phyloP scores from a whole-genome alignment of 1,140 invertebrate species.

The Drosophila arizonae region DNA sequence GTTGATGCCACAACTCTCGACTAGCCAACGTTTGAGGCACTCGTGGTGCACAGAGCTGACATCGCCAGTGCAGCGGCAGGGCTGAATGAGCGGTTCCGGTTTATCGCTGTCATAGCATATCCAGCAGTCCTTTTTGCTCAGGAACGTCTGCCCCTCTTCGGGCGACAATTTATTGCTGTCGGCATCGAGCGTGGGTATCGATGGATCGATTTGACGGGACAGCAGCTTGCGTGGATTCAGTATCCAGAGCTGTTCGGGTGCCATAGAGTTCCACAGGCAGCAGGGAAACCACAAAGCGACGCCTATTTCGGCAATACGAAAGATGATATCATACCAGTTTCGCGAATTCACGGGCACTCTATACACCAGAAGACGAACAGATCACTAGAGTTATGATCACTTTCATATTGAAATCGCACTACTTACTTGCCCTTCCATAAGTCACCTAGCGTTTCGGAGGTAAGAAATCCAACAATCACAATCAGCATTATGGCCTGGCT shows the following conservation, averaged over 20 bases:
- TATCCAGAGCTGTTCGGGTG: slow-evolving; percentile 96
- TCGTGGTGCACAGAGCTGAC: slow-evolving; percentile 95
- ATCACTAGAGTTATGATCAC: neutral
- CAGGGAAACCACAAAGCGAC: slow-evolving; percentile 97
- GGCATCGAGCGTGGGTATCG: slow-evolving; percentile 76
- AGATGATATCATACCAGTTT: slow-evolving; percentile 95
- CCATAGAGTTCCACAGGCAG: slow-evolving; percentile 97
- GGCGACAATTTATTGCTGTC: slow-evolving; percentile 77
- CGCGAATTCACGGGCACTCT: slow-evolving; percentile 94
- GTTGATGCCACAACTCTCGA: slow-evolving; percentile 86
- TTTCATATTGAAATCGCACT: neutral
- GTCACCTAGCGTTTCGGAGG: slow-evolving; percentile 94
- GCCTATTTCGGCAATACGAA: slow-evolving; percentile 95
- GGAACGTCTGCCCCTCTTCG: slow-evolving; percentile 83
- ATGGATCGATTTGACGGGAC: slow-evolving; percentile 84
- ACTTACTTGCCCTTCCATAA: slow-evolving; percentile 95
- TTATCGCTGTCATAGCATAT: slow-evolving; percentile 95
- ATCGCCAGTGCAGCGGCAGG: slow-evolving; percentile 95
- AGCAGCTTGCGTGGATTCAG: slow-evolving; percentile 94
- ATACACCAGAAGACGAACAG: slow-evolving; percentile 69
- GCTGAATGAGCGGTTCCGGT: slow-evolving; percentile 92
- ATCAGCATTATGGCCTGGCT: slow-evolving; percentile 94
- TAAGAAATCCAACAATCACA: slow-evolving; percentile 93
- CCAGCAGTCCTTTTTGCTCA: slow-evolving; percentile 91
- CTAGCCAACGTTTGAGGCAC: slow-evolving; percentile 94